Base-by-base conservation (phyloP, 2,888 invertebrate genomes). In the Dasysyrphus tricinctus region DNA sequence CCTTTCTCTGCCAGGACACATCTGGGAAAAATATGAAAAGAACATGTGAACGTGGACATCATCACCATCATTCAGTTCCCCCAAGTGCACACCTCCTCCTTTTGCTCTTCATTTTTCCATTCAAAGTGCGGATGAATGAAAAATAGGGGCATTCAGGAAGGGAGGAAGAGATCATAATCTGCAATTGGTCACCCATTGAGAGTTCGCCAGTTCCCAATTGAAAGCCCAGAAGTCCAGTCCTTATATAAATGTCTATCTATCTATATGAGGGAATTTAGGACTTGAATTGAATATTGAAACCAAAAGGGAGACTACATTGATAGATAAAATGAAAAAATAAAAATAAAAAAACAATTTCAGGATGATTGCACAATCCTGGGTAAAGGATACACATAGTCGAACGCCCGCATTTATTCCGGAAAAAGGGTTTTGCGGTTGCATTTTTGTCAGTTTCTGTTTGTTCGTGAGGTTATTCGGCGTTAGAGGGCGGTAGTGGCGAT, bases 161-260 rank as follows among this genome's bases (percentile, higher is more conserved):
- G 34, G 12, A 42, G 65, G 54, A 39, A 51, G 63, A 57, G 78
- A 82, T 86, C 82, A 81, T 86, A 82, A 82, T 79, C 86, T 79
- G 78, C 86, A 82, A 86, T 86, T 82, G 86, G 86, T 86, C 78
- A 82, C 59, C 86, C 86, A 82, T 79, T 82, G 74, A 86, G 49
- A 81, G 85, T 86, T 85, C 85, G 77, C 74, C 34, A 44, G 78
- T 65, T 74, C 69, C 44, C 78, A 76, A 76, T 76, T 72, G 72
- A 72, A 51, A 67, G 76, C 44, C 51, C 78, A 80, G 39, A 67
- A 78, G 72, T 70, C 74, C 70, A 49, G 49, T 34, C 12, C 19
- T 61, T 24, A 39, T 24, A 14, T 37, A 19, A 24, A 19, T 39
- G 3, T 3, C 3, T 19, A 39, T 39, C 14, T 24, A 6, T 39